These are phyloP conservation scores for Toxostoma redivivum DNA, from an alignment of 2,113 vertebrate genomes.

Conservation along the genomic window DNA sequence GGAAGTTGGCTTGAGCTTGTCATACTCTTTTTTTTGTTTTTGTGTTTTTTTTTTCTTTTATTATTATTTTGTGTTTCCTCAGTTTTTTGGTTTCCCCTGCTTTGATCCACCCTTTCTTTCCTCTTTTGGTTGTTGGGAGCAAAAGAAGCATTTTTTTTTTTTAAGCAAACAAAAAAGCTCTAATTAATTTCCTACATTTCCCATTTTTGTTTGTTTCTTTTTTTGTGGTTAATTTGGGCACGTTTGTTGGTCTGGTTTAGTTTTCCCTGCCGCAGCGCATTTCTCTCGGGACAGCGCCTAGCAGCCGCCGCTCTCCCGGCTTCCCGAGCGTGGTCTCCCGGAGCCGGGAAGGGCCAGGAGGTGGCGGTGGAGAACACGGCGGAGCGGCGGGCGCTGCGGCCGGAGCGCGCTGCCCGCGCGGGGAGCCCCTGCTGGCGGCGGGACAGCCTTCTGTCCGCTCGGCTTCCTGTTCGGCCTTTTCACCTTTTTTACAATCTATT, in stretches of 20 bases:
- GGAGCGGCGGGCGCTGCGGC: background rate
- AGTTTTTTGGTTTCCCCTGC: rapidly evolving
- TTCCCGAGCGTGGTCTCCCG: rapidly evolving
- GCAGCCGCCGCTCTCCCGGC: rapidly evolving
- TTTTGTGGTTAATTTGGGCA: too few relatives aligned
- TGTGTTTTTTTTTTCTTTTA: too few relatives aligned
- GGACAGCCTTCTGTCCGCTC: rapidly evolving
- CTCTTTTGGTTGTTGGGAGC: background rate
- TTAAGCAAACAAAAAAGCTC: rapidly evolving
- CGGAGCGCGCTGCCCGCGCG: background rate
- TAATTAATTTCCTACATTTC: background rate
- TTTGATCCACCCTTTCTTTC: background rate
- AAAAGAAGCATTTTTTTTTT: background rate
- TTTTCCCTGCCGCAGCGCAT: rapidly evolving
- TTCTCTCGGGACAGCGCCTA: rapidly evolving
- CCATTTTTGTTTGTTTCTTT: too few relatives aligned
- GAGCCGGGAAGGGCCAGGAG: background rate
- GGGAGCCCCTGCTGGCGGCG: rapidly evolving
- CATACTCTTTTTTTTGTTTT: background rate
- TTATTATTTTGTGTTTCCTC: background rate
- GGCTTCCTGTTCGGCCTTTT: too few relatives aligned
- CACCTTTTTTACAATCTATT: rapidly evolving
- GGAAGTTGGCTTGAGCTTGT: background rate
- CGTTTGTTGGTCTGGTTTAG: background rate
- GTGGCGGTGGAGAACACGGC: slow-evolving; percentile 24